Percentiles rank a stretch among this genome's conserved stretches.
These are phyloP conservation scores for Dolichopus griseipennis DNA, from an alignment of 2,888 invertebrate genomes.

Conservation along the genomic window DNA sequence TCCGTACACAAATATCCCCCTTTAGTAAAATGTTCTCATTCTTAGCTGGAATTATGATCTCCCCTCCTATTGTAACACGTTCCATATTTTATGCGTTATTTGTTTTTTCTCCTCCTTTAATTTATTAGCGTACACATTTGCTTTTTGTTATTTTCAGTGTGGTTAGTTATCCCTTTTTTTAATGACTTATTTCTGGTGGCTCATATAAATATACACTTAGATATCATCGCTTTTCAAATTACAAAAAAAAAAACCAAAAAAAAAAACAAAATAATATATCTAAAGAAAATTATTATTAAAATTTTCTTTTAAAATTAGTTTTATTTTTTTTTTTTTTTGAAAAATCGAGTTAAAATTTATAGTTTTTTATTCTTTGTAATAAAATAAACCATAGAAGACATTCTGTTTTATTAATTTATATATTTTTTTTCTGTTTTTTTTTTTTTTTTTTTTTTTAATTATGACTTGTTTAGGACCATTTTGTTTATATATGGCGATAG, in stretches of 20 bases:
- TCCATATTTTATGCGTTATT: conserved; percentile 4
- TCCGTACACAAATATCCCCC: too few relatives aligned
- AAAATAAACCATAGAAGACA: background rate
- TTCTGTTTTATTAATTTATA: background rate
- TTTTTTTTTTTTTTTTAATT: background rate
- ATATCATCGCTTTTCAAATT: background rate
- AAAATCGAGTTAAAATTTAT: background rate
- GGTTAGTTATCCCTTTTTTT: conserved; percentile 2
- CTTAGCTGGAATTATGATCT: background rate
- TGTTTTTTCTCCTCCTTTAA: background rate
- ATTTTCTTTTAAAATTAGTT: background rate
- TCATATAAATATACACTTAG: background rate
- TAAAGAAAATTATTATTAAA: background rate
- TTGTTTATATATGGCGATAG: background rate
- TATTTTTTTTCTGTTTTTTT: background rate
- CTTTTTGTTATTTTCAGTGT: background rate
- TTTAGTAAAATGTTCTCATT: too few relatives aligned
- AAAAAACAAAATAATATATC: too few relatives aligned
- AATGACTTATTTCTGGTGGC: background rate
- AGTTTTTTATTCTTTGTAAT: too few relatives aligned
- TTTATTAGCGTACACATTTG: background rate
- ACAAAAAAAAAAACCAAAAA: background rate
- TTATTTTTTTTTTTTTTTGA: background rate
- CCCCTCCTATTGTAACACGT: background rate
- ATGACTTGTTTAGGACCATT: background rate